phyloP scores from a whole-genome alignment of 2,888 invertebrate species.

The Coremacera marginata region DNA sequence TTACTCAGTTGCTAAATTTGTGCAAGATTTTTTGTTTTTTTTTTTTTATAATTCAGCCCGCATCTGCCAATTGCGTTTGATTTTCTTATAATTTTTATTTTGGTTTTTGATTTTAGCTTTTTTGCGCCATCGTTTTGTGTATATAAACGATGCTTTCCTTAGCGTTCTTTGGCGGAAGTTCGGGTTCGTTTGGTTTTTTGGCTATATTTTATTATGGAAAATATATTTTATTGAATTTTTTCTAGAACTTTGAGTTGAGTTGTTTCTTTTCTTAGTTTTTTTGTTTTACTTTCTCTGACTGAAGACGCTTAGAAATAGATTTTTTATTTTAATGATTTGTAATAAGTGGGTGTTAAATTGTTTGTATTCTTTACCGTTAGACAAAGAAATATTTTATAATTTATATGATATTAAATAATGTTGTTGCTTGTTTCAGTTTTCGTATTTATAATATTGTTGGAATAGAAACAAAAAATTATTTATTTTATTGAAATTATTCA shows the following conservation, averaged over 20 bases:
- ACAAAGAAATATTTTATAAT: too few species aligned
- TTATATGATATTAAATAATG: too few species aligned
- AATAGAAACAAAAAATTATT: too few species aligned
- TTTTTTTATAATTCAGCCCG: too few species aligned
- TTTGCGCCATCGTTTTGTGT: neutral
- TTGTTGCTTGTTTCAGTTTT: too few species aligned
- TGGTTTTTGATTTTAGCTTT: slow-evolving; percentile 14
- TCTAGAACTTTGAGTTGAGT: neutral
- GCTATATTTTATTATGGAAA: slow-evolving; percentile 19
- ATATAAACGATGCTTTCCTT: neutral
- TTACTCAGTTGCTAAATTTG: slow-evolving; percentile 27
- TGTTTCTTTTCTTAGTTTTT: neutral
- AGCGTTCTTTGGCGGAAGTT: neutral
- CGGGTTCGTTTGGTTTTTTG: slow-evolving; percentile 19
- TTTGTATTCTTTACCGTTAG: too few species aligned
- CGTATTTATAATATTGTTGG: too few species aligned
- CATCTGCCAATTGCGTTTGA: neutral
- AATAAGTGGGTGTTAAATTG: slow-evolving; percentile 4
- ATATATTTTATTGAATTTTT: neutral
- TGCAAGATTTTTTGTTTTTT: slow-evolving; percentile 6
- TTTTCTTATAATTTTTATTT: slow-evolving; percentile 17
- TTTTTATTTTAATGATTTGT: slow-evolving; percentile 17
- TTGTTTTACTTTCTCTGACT: neutral
- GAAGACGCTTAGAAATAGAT: slow-evolving; percentile 39
- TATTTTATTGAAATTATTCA: too few species aligned